Evolutionary conservation across 1,140 invertebrate genomes (phyloP).

Genomic region (Calephelis nemesis): DNA sequence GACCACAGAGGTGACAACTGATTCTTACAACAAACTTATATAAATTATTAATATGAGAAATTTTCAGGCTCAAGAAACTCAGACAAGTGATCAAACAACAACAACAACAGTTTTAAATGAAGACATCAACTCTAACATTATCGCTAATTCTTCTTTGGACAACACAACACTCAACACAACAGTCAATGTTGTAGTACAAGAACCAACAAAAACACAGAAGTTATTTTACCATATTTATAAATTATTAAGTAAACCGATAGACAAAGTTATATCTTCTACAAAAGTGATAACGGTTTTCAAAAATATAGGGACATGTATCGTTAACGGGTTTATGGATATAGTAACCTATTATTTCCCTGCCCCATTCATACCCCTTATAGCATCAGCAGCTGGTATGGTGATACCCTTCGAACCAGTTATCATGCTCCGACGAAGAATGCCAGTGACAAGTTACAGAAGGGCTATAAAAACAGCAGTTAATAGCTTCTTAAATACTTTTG

Average conservation of each 20-base stretch:
- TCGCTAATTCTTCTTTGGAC: background rate
- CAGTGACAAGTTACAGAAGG: constrained; percentile 61
- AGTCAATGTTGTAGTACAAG: background rate
- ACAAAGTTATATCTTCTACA: constrained; percentile 40
- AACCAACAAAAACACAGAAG: background rate
- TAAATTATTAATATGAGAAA: background rate
- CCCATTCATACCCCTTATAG: constrained; percentile 61
- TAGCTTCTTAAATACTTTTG: constrained; percentile 60
- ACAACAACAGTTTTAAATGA: background rate
- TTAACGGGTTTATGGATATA: constrained; percentile 65
- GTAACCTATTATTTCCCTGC: constrained; percentile 60
- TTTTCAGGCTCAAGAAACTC: background rate
- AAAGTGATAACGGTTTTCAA: constrained; percentile 52
- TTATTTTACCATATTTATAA: constrained; percentile 31
- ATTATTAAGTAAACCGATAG: constrained; percentile 35
- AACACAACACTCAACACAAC: background rate
- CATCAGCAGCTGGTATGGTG: constrained; percentile 60
- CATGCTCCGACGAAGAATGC: constrained; percentile 55
- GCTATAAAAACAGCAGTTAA: constrained; percentile 57
- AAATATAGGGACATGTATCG: constrained; percentile 63
- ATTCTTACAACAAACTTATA: too few relatives aligned
- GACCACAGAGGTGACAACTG: too few relatives aligned
- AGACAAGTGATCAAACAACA: background rate
- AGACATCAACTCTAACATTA: background rate
- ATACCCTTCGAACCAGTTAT: constrained; percentile 68